A percentile compares a stretch with the other conserved stretches of the same genome.
Conservation (phyloP, 2,797 vertebrate genomes). For the Melanotaenia boesemani region DNA sequence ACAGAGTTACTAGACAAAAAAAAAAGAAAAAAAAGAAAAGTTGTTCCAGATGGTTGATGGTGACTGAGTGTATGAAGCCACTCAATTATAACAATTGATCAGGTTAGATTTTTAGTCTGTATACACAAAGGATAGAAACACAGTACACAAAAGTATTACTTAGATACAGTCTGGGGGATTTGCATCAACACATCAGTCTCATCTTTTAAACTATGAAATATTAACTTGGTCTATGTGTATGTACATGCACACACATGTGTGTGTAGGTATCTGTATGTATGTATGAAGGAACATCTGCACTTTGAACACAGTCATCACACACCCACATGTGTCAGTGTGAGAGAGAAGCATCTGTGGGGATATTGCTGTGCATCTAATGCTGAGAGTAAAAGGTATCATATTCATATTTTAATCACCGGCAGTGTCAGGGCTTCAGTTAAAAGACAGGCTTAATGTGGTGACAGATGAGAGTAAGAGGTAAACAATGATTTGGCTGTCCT, state of each 20-base stretch:
- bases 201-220: constrained; percentile 47
- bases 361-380: constrained; percentile 66
- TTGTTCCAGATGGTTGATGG: too few relatives aligned
- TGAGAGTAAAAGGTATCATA: constrained; percentile 75
- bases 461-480: constrained; percentile 76
- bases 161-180: constrained; percentile 29
- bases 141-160: constrained; percentile 14
- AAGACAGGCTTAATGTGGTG: constrained; percentile 70
- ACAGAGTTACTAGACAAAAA: too few relatives aligned
- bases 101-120: too few relatives aligned
- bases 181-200: constrained; percentile 17
- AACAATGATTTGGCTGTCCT: constrained; percentile 77
- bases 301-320: constrained; percentile 36
- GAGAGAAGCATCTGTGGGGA: constrained; percentile 68
- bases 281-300: constrained; percentile 52
- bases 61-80: too few relatives aligned
- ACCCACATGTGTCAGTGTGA: constrained; percentile 42
- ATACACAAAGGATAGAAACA: background rate
- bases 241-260: constrained; percentile 2
- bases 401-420: constrained; percentile 80
- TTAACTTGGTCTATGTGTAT: constrained; percentile 6
- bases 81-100: background rate
- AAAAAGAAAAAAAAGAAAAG: too few relatives aligned
- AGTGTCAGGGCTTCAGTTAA: constrained; percentile 60
- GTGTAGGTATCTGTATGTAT: background rate